Base-by-base conservation (phyloP, 2,113 vertebrate species). In the Catharus fuscescens region DNA sequence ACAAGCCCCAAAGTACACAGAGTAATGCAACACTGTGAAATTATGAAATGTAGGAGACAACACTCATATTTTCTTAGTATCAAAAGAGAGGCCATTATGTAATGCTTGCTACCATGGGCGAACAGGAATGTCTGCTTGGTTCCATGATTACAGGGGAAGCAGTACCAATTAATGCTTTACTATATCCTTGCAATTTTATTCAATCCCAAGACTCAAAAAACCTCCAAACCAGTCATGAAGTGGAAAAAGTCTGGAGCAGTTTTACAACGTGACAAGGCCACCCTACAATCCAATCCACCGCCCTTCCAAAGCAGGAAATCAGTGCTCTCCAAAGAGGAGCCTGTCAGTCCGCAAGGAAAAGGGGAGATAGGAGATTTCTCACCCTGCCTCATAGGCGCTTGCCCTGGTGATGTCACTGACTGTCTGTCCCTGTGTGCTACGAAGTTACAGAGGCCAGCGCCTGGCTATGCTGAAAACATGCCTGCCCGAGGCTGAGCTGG, bases 351-450 rank as follows among this genome's bases (percentile, higher is more conserved):
- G 8, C 4, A 7, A 34, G 66, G 24, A 44, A 31, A 60, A 16
- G 8, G 6, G 31, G 36, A 54, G 38, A 21, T 1, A n/a, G 9
- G 10, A 1, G 1, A 5, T n/a, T 85, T 60, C 60, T 15, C 67
- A 16, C 31, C 31, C 18, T 2, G 7, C 61, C 45, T 44, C 6
- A 3, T 14, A 32, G 0, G 1, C 7, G 5, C 19, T 6, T 5
- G 32, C 17, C 32, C 32, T 6, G 57, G 2, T 17, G 6, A 45
- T 45, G 34, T 10, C 48, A 19, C 14, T 3, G 42, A 2, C 29
- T 32, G 40, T 17, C 36, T 31, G 38, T 18, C 18, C 40, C 36
- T 4, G 34, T 2, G 2, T 26, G n/a, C 21, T 23, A 34, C 25
- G 10, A 52, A 45, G 53, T 32, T 56, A 40, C 38, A 77, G 77